Conservation (phyloP, 2,113 vertebrate genomes). For the Prolemur simus region DNA sequence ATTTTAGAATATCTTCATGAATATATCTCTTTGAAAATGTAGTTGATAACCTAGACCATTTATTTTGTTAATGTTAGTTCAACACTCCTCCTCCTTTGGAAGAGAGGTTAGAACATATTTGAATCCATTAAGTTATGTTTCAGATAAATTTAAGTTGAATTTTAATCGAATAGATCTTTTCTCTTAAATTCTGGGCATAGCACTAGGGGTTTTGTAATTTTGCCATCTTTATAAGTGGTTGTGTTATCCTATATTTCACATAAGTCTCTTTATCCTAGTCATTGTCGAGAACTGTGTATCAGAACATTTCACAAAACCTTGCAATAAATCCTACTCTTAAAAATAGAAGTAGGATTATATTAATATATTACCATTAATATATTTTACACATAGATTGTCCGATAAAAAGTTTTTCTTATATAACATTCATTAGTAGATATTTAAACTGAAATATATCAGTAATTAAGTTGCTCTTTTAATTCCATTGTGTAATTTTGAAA, state of each 20-base stretch:
- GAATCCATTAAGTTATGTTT: neutral
- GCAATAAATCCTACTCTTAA: neutral
- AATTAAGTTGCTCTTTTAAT: neutral
- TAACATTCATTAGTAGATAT: neutral
- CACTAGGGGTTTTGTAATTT: neutral
- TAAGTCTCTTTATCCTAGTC: neutral
- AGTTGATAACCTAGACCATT: neutral
- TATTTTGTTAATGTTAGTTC: slow-evolving; percentile 24
- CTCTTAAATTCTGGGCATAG: neutral
- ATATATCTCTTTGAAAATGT: slow-evolving; percentile 6
- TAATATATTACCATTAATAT: neutral
- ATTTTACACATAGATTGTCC: neutral
- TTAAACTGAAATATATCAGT: neutral
- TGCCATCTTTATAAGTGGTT: neutral
- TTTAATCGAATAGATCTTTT: slow-evolving; percentile 18
- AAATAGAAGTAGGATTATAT: neutral
- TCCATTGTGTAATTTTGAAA: slow-evolving; percentile 17
- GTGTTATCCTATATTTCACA: neutral
- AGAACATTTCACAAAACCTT: slow-evolving; percentile 17
- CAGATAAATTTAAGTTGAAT: neutral
- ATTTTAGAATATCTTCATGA: neutral
- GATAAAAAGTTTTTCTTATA: neutral
- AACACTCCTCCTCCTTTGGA: neutral
- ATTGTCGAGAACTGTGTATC: neutral
- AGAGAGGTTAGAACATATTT: neutral